Percentiles rank a stretch among this genome's conserved stretches.
Conservation (phyloP, 1,140 invertebrate species). For the Orius laevigatus region DNA sequence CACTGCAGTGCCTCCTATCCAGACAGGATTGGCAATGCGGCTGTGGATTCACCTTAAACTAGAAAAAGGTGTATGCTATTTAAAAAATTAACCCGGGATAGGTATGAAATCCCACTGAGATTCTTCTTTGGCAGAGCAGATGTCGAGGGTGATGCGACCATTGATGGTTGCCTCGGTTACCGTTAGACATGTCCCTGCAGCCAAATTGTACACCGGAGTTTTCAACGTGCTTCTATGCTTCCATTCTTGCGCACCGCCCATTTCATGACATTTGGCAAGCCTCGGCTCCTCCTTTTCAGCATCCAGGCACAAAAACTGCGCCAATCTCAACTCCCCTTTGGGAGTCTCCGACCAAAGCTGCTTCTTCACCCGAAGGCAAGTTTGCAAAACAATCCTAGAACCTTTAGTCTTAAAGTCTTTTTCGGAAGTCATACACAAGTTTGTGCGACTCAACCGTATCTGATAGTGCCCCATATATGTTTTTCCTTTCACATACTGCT, state of each 20-base stretch:
- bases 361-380: constrained; percentile 47
- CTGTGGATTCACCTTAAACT: too few species aligned
- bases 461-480: constrained; percentile 57
- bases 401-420: constrained; percentile 68
- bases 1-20: too few species aligned
- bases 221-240: constrained; percentile 49
- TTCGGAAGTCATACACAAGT: constrained; percentile 58
- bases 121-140: constrained; percentile 44
- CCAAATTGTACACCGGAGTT: constrained; percentile 69
- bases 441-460: constrained; percentile 49
- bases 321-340: constrained; percentile 68
- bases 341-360: constrained; percentile 81
- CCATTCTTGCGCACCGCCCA: constrained; percentile 81
- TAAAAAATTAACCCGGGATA: neutral
- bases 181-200: constrained; percentile 65
- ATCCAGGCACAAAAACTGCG: constrained; percentile 71
- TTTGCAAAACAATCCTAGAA: constrained; percentile 46
- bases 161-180: constrained; percentile 33
- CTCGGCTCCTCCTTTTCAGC: constrained; percentile 40
- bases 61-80: too few species aligned
- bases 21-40: too few species aligned
- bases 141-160: constrained; percentile 44
- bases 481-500: constrained; percentile 26
- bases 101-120: constrained; percentile 56
- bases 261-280: constrained; percentile 81